Conservation (phyloP, 1,140 invertebrate genomes). For the Drosophila gunungcola region DNA sequence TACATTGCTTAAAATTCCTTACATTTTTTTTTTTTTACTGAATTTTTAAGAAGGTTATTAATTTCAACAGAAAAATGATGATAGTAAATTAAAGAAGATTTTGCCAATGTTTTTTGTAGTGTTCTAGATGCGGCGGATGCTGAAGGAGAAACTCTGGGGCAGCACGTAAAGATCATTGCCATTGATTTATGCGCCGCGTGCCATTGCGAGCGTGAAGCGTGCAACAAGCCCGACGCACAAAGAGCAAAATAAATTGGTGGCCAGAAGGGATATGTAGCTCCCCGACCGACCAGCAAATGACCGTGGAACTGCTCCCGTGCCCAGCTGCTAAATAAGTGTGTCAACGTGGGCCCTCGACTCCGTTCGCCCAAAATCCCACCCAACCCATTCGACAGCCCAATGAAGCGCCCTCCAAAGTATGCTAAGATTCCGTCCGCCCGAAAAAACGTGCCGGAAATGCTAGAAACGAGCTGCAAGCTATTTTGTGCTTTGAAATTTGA, state of each 20-base stretch:
- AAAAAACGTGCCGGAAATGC: constrained; percentile 47
- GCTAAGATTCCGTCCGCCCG: constrained; percentile 34
- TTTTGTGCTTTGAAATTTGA: constrained; percentile 71
- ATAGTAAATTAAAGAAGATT: too few relatives aligned
- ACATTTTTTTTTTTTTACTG: too few relatives aligned
- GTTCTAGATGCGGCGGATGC: constrained; percentile 21
- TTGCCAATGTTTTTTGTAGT: constrained; percentile 6
- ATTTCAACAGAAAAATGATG: too few relatives aligned
- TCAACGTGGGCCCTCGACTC: constrained; percentile 45
- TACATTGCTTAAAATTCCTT: too few relatives aligned
- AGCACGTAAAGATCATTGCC: constrained; percentile 81
- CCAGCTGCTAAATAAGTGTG: constrained; percentile 76
- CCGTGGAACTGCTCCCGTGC: constrained; percentile 12
- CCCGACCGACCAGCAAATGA: constrained; percentile 14
- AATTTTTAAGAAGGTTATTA: too few relatives aligned
- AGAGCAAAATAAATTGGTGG: constrained; percentile 23
- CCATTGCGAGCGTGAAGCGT: constrained; percentile 69
- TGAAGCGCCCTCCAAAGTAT: constrained; percentile 70
- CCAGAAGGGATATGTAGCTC: constrained; percentile 4
- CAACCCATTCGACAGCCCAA: constrained; percentile 36
- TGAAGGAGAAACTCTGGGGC: constrained; percentile 48
- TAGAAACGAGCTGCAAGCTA: constrained; percentile 27
- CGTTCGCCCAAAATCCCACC: not conserved
- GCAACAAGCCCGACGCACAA: constrained; percentile 63
- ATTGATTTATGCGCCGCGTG: constrained; percentile 81